Base-by-base conservation (phyloP, 2,797 vertebrate genomes). In the Mormyrus proboscirostris region DNA sequence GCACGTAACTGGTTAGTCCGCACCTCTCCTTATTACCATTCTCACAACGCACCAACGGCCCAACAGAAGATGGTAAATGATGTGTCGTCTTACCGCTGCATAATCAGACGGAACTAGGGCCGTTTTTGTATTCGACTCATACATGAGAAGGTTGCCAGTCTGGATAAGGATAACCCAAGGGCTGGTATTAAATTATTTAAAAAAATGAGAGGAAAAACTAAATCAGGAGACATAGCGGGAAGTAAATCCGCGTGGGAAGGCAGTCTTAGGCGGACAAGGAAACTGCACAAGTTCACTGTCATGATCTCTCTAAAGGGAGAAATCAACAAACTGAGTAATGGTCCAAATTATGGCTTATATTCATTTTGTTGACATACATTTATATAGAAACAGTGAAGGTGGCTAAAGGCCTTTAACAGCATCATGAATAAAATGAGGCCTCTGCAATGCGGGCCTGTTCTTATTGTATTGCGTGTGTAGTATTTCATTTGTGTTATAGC, bases 171-270 rank as follows among this genome's bases (percentile, higher is more conserved):
- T 69, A 88, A 53, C 91, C 88, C 91, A 51, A 9, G 62, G 79
- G 89, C 89, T 49, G 79, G 25, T 55, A 89, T 86, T 91, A 89
- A 91, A 91, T 90, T 87, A 90, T 90, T 88, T 14, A 14, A 89
- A 89, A 19, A 84, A 76, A 83, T 82, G 88, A 90, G 89, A 90
- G 51, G 55, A 41, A 33, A 59, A 38, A 57, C 1, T 16, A 87
- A 57, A 41, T 87, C 90, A 14, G n/a, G 90, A 89, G 89, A 84
- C 44, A 38, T 25, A 29, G 33, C 4, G 53, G 38, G 47, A 76
- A 85, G 79, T 88, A 53, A 85, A 86, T 88, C 53, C 47, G 22
- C 82, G 69, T 89, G 84, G 69, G 79, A 82, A 90, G n/a, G 38
- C 55, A 65, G 87, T 25, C 88, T 59, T 8, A 65, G 53, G 53